Evolutionary conservation across 53 echinoderm and acorn worm genomes (phyloP).

Genomic region (Mesocentrotus franciscanus): DNA sequence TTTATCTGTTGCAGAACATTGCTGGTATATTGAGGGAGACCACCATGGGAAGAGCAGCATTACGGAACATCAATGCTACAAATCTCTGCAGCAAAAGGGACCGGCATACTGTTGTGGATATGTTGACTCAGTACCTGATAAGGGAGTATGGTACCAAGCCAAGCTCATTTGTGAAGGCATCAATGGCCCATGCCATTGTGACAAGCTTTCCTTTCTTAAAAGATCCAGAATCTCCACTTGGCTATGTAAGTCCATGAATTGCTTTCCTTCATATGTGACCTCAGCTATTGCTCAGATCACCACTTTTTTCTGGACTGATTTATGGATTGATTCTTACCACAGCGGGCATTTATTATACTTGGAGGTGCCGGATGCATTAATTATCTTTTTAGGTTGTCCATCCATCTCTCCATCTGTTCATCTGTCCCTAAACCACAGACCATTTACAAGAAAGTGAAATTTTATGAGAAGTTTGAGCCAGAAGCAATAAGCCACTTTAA

Average conservation of each 20-base stretch:
- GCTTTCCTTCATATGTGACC: slow-evolving; percentile 17
- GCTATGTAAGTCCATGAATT: slow-evolving; percentile 46
- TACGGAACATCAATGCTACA: slow-evolving; percentile 47
- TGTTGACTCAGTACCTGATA: slow-evolving; percentile 49
- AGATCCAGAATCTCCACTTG: slow-evolving; percentile 13
- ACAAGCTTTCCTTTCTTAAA: slow-evolving; percentile 37
- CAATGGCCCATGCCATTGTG: slow-evolving; percentile 36
- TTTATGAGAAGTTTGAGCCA: slow-evolving; percentile 7
- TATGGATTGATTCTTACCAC: slow-evolving; percentile 28
- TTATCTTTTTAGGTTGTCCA: not conserved
- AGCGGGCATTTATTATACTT: slow-evolving; percentile 13
- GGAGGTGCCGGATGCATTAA: slow-evolving; percentile 1
- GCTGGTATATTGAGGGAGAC: slow-evolving; percentile 34
- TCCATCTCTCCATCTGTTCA: slow-evolving; percentile 1
- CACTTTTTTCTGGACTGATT: slow-evolving; percentile 18
- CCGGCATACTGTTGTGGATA: slow-evolving; percentile 40
- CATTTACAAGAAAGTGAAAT: slow-evolving; percentile 23
- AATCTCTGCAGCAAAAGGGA: slow-evolving; percentile 53
- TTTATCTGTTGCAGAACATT: slow-evolving; percentile 44
- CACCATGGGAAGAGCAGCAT: slow-evolving; percentile 46
- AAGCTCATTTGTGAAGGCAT: slow-evolving; percentile 50
- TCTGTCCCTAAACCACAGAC: not conserved
- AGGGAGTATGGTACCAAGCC: slow-evolving; percentile 32
- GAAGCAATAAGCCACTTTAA: slow-evolving; percentile 22
- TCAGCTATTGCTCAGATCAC: slow-evolving; percentile 23